Base-by-base conservation (phyloP, 2,797 vertebrate genomes). In the Protosalanx chinensis region DNA sequence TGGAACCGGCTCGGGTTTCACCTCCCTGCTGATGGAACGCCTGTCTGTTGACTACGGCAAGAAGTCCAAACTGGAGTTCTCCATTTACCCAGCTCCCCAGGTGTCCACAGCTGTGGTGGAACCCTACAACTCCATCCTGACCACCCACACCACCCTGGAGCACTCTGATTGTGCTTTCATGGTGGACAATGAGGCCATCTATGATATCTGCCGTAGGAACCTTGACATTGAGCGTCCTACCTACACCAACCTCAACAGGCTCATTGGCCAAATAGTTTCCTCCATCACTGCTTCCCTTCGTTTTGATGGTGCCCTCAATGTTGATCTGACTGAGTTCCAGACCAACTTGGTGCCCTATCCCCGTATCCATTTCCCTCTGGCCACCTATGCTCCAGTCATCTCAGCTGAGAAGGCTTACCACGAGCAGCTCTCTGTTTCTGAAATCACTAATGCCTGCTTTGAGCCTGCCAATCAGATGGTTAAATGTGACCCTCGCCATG, bases 1-100 rank as follows among this genome's bases (percentile, higher is more conserved):
- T 0, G 90, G 90, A 15, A 91, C 90, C 0, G 90, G 90, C 37
- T 91, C 89, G 0, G 91, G 89, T 10, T 91, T 91, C 78, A 90
- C 89, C 49, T 91, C 89, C 23, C 72, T 91, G 15, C 66, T 91
- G 80, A 89, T 91, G 88, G 89, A 91, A 29, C 76, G 87, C 6
- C 89, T 91, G 70, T 91, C 90, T 0, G 89, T 90, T 76, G 90
- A 91, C 49, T 91, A 90, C 0, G 88, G 72, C 58, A 73, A 73
- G 65, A 73, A 73, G 72, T 72, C 71, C 53, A 72, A 72, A 33
- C 62, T 72, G 53, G 71, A 72, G 62, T 72, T 72, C 71, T 65
- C 71, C 71, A 72, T 72, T 63, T 72, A 72, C 63, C 71, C 71
- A 46, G 71, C 71, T 59, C 71, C 71, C 53, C 71, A 72, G 53